phyloP scores from a whole-genome alignment of 2,888 invertebrate species.

The Parnassius mnemosyne region DNA sequence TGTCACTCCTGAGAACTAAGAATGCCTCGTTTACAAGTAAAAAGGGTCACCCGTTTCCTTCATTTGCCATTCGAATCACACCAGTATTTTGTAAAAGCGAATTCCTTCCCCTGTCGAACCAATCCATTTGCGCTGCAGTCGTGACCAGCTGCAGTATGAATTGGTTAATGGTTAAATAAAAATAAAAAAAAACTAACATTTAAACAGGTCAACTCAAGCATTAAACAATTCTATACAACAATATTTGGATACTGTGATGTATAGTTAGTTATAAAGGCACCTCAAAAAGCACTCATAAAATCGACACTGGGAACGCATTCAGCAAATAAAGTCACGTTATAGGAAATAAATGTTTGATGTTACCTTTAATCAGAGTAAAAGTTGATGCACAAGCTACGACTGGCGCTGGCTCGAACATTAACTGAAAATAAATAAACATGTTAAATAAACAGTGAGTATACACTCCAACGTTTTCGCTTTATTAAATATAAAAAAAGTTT shows the following conservation, averaged over 20 bases:
- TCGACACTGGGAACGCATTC: slow-evolving; percentile 11
- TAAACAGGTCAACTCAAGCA: too few species aligned
- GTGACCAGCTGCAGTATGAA: too few species aligned
- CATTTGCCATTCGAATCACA: too few species aligned
- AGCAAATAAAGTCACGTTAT: neutral
- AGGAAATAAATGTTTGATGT: neutral
- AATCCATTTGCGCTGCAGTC: too few species aligned
- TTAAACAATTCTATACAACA: too few species aligned
- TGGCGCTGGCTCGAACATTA: slow-evolving; percentile 60
- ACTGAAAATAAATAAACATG: slow-evolving; percentile 50
- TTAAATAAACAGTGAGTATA: slow-evolving; percentile 29
- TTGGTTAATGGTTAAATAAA: too few species aligned
- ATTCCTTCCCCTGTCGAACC: too few species aligned
- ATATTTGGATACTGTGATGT: neutral
- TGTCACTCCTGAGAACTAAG: too few species aligned
- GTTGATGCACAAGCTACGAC: slow-evolving; percentile 38
- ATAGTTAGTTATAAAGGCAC: neutral
- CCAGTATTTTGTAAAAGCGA: too few species aligned
- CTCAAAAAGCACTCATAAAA: slow-evolving; percentile 6
- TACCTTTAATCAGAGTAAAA: slow-evolving; percentile 11
- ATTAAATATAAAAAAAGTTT: neutral
- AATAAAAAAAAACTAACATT: too few species aligned
- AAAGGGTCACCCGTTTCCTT: too few species aligned
- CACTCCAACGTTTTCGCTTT: neutral
- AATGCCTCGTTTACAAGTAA: too few species aligned